Evolutionary conservation across 2,797 vertebrate species (phyloP), one percentile per base, ranked within the genome.

Genomic region (Pagetopsis macropterus): DNA sequence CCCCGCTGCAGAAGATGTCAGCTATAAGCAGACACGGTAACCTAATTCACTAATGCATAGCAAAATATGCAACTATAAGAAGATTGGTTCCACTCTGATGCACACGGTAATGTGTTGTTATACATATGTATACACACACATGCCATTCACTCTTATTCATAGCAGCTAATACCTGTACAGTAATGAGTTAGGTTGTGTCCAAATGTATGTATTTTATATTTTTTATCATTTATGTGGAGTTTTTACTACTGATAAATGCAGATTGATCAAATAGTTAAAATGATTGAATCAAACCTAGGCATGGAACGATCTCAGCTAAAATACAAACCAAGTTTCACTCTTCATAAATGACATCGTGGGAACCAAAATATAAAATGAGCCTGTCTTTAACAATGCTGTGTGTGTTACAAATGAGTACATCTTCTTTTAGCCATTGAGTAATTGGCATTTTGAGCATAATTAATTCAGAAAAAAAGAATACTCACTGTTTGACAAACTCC

Each of bases 21-120:
- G 55, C 52, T 6, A 33, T 59, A 16, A 54, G 58, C 79, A 31
- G 45, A 84, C 70, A 78, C 16, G 11, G n/a, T 46, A 57, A 65
- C 49, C 44, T 57, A 64, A 75, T 54, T 51, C 64, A 69, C 66
- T 75, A 72, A 86, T 88, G 83, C 70, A 80, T 75, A 78, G 62
- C 76, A 60, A 86, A 76, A 74, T 76, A 68, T 87, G 67, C 48
- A 67, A 50, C 50, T 70, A 37, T 81, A 76, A 74, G 76, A 60
- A 75, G 73, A 82, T 72, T 79, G 64, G 72, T 59, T 45, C 19
- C 4, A 61, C 65, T 78, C 73, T 41, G 73, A 67, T 70, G 27
- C 51, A 46, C 81, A 46, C 13, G 1, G 61, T 69, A 52, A 84
- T 79, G 56, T 62, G 41, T 48, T 72, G 43, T 11, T 61, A 51